A percentile compares a stretch with the other conserved stretches of the same genome.
These are phyloP conservation scores for Etheostoma spectabile DNA, from an alignment of 2,113 vertebrate genomes.

Conservation along the genomic window DNA sequence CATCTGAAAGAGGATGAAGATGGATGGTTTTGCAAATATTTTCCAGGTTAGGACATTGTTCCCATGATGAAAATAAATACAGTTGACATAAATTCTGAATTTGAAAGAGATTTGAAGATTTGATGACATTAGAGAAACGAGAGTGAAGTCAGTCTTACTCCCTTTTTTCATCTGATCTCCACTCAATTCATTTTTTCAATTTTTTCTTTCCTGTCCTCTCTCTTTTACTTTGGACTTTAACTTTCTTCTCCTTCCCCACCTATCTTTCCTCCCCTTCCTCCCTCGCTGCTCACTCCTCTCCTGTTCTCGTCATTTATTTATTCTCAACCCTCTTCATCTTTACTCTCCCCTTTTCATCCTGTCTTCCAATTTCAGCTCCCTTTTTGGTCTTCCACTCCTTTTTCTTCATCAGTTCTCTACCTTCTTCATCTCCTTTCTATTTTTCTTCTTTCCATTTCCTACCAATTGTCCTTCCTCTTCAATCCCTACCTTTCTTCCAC, in stretches of 20 bases:
- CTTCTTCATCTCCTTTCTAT: too few species aligned
- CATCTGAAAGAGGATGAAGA: background rate
- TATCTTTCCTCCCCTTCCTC: background rate
- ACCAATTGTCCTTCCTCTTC: background rate
- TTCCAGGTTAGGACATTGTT: background rate
- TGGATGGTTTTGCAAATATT: background rate
- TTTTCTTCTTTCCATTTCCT: background rate
- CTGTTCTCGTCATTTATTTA: background rate
- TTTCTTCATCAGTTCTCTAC: background rate
- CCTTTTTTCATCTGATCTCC: too few species aligned
- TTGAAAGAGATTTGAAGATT: too few species aligned
- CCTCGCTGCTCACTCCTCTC: background rate
- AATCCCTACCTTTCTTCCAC: too few species aligned
- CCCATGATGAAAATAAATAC: background rate
- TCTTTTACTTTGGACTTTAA: background rate
- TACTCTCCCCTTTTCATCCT: background rate
- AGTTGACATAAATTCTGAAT: too few species aligned
- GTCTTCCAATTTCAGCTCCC: background rate
- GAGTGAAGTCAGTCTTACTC: too few species aligned
- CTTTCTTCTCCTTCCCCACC: background rate
- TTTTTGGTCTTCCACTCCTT: background rate
- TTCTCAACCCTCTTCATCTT: background rate
- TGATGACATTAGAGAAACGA: too few species aligned
- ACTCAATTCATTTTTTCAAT: too few species aligned
- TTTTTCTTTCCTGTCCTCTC: background rate